Evolutionary conservation across 2,888 invertebrate species (phyloP).

Genomic region (Seladonia tumulorum): DNA sequence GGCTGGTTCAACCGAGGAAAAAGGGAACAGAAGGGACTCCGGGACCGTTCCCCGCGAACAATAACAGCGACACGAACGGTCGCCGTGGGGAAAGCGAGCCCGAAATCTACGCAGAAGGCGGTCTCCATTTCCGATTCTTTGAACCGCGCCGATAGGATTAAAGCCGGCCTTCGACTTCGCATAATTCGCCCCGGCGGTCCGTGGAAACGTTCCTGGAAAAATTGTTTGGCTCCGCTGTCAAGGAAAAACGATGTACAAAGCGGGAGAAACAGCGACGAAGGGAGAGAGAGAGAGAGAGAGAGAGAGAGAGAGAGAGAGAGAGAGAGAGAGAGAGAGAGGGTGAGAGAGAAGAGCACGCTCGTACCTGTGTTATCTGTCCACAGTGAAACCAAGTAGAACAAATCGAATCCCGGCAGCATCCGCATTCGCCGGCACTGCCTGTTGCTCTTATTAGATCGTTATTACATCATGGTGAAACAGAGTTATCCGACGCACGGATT

Average conservation of each 20-base stretch:
- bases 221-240: not conserved
- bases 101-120: not conserved
- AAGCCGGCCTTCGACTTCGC: slow-evolving; percentile 9
- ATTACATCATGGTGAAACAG: slow-evolving; percentile 62
- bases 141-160: slow-evolving; percentile 28
- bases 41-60: slow-evolving; percentile 18
- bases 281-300: not conserved
- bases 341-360: not conserved
- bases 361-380: slow-evolving; percentile 54
- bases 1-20: slow-evolving; percentile 2
- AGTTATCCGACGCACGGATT: slow-evolving; percentile 53
- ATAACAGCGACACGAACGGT: slow-evolving; percentile 1
- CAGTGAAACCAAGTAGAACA: slow-evolving; percentile 64
- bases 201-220: not conserved
- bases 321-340: not conserved
- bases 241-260: not conserved
- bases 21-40: slow-evolving; percentile 25
- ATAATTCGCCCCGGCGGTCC: not conserved
- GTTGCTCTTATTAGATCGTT: slow-evolving; percentile 70
- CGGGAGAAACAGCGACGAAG: not conserved
- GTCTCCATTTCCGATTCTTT: slow-evolving; percentile 17
- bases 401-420: slow-evolving; percentile 65
- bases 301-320: not conserved
- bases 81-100: not conserved
- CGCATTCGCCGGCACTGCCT: slow-evolving; percentile 60